Percentiles rank a stretch among this genome's conserved stretches.
Conservation (phyloP, 1,140 invertebrate species). For the Arctopsyche grandis region DNA sequence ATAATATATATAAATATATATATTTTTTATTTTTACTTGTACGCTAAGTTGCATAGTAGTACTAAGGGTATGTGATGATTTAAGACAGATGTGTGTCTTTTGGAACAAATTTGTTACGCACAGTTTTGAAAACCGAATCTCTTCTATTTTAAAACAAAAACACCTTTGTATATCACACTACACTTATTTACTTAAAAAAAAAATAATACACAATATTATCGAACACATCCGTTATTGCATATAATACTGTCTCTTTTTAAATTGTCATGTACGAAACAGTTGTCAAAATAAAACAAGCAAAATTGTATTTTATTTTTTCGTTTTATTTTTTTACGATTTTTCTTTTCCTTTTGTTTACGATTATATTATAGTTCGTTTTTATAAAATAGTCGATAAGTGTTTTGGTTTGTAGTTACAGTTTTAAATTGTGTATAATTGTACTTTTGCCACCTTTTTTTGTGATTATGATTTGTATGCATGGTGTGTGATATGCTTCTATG, state of each 20-base stretch:
- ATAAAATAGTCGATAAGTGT: neutral
- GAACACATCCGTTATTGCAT: neutral
- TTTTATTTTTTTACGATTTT: conserved; percentile 49
- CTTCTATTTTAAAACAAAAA: neutral
- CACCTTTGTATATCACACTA: conserved; percentile 1
- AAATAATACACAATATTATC: too few relatives aligned
- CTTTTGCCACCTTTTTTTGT: too few relatives aligned
- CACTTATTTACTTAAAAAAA: too few relatives aligned
- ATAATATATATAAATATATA: conserved; percentile 42
- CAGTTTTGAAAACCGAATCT: conserved; percentile 32
- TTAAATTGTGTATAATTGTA: too few relatives aligned
- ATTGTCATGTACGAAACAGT: conserved; percentile 42
- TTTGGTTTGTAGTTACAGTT: too few relatives aligned
- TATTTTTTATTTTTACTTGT: conserved; percentile 45
- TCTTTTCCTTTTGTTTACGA: conserved; percentile 2
- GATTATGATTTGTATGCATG: too few relatives aligned
- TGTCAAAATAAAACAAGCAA: conserved; percentile 51
- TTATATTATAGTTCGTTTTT: conserved; percentile 19
- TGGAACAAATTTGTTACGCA: conserved; percentile 9
- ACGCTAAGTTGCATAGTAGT: conserved; percentile 47
- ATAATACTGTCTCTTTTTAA: conserved; percentile 23
- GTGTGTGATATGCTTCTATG: too few relatives aligned
- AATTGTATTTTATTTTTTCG: conserved; percentile 51
- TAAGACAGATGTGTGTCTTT: conserved; percentile 31
- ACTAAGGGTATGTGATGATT: conserved; percentile 45